A percentile compares a stretch with the other conserved stretches of the same genome.
phyloP scores from a whole-genome alignment of 2,113 vertebrate species.

The Pagrus major region DNA sequence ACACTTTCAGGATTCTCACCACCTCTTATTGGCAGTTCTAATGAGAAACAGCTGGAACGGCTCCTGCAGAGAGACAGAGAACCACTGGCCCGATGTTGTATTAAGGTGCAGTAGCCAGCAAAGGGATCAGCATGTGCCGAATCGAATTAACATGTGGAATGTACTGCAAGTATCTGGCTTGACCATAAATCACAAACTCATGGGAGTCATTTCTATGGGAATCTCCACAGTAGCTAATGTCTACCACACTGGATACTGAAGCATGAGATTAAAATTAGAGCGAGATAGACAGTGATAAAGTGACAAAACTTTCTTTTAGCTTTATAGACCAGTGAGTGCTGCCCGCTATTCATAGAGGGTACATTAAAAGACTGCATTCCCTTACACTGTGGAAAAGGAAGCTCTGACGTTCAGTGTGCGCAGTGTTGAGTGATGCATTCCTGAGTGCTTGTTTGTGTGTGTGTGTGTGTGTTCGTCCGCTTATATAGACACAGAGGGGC shows the following conservation, averaged over 20 bases:
- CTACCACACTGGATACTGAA: conserved; percentile 4
- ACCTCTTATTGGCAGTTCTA: conserved; percentile 20
- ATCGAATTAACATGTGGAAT: conserved; percentile 56
- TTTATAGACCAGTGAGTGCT: conserved; percentile 11
- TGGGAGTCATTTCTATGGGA: conserved; percentile 16
- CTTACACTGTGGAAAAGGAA: conserved; percentile 58
- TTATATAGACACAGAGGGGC: conserved; percentile 71
- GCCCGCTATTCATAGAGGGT: conserved; percentile 50
- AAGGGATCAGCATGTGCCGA: conserved; percentile 14
- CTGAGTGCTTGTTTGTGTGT: conserved; percentile 53
- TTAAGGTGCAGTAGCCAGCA: neutral
- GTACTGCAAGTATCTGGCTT: neutral
- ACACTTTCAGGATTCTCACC: conserved; percentile 18
- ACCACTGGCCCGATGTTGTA: conserved; percentile 11
- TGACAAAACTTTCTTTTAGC: neutral
- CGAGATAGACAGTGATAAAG: neutral
- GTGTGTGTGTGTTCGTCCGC: conserved; percentile 43
- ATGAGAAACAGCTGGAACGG: conserved; percentile 19
- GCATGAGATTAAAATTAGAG: conserved; percentile 46
- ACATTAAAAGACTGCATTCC: conserved; percentile 61
- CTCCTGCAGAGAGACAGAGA: conserved; percentile 11
- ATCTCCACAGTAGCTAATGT: conserved; percentile 38
- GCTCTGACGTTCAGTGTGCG: conserved; percentile 45
- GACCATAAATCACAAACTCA: conserved; percentile 40
- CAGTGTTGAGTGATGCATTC: conserved; percentile 77